phyloP scores from a whole-genome alignment of 2,113 vertebrate species.

The Oryzias curvinotus region DNA sequence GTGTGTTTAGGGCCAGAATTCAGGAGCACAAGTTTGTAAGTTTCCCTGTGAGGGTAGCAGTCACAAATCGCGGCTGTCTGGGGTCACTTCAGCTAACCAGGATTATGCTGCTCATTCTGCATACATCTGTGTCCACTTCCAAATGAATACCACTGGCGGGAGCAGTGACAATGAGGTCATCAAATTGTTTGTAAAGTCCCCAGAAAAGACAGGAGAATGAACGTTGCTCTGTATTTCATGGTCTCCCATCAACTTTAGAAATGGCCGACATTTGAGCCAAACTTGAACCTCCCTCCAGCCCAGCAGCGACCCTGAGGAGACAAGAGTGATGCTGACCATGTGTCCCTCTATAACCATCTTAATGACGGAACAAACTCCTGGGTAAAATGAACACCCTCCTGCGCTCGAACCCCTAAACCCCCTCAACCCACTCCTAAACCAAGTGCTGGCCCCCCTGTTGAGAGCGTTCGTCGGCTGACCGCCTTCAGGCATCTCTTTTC shows the following conservation, averaged over 20 bases:
- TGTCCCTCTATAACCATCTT: constrained; percentile 58
- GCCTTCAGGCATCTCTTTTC: constrained; percentile 77
- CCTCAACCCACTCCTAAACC: constrained; percentile 71
- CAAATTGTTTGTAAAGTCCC: constrained; percentile 30
- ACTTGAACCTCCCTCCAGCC: constrained; percentile 67
- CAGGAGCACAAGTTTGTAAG: constrained; percentile 13
- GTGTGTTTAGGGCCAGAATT: constrained; percentile 13
- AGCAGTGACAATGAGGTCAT: constrained; percentile 33
- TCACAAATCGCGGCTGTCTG: not conserved
- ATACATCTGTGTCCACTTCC: constrained; percentile 18
- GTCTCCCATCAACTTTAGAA: constrained; percentile 69
- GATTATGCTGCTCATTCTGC: constrained; percentile 15
- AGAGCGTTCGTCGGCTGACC: constrained; percentile 75
- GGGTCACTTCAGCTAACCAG: not conserved
- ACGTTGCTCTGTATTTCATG: constrained; percentile 69
- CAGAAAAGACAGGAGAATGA: constrained; percentile 61
- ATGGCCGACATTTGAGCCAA: constrained; percentile 54
- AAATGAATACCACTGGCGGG: not conserved
- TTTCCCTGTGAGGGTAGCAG: constrained; percentile 1
- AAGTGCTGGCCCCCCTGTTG: constrained; percentile 71
- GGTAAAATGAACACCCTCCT: constrained; percentile 49
- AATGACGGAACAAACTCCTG: constrained; percentile 56
- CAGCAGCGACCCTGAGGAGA: constrained; percentile 53
- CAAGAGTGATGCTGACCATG: constrained; percentile 66
- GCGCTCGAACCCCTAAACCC: constrained; percentile 59